Conservation (phyloP, 2,113 vertebrate genomes). For the Grantiella picta region DNA sequence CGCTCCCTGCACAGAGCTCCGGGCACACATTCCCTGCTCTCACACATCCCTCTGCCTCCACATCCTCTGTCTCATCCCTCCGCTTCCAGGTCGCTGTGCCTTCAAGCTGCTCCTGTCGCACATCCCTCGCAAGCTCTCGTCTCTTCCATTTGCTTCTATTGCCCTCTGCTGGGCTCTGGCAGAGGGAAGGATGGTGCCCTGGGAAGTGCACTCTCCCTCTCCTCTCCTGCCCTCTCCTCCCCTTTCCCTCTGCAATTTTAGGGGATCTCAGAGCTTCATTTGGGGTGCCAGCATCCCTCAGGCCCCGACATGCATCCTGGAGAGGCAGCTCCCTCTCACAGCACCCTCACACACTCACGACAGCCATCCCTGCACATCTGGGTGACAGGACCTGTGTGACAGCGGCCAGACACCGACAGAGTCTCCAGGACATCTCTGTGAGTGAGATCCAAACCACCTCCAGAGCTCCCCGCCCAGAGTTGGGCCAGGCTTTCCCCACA, state of each 20-base stretch:
- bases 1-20: neutral
- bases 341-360: neutral
- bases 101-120: neutral
- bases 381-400: fast-evolving
- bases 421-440: fast-evolving
- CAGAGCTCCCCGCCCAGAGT: fast-evolving
- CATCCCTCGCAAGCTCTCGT: neutral
- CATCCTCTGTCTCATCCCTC: fast-evolving
- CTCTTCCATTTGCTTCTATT: constrained; percentile 55
- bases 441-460: neutral
- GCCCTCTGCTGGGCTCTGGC: constrained; percentile 54
- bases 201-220: neutral
- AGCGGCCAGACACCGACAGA: fast-evolving
- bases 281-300: neutral
- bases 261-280: neutral
- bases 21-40: neutral
- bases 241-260: neutral
- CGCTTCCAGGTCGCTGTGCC: neutral
- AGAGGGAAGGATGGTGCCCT: neutral
- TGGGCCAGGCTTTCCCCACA: neutral
- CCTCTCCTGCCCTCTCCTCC: too few species aligned
- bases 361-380: fast-evolving
- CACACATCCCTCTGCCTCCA: fast-evolving
- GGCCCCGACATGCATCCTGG: fast-evolving
- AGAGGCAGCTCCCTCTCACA: neutral